phyloP scores from a whole-genome alignment of 2,888 invertebrate genomes.

The Acanthosepion esculentum region DNA sequence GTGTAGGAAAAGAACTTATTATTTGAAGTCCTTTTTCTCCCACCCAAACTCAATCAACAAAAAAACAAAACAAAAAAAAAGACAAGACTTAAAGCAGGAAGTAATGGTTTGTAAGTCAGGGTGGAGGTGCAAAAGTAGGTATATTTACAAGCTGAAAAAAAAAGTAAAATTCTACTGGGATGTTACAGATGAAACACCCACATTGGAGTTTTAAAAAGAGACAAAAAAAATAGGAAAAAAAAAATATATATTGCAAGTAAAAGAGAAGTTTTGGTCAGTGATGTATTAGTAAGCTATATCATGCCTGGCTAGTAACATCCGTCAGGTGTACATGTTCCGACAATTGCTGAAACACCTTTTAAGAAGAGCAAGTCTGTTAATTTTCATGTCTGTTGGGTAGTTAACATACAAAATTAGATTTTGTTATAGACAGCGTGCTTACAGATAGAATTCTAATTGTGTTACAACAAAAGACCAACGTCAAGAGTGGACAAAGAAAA shows the following conservation, averaged over 20 bases:
- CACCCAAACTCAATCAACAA: not conserved
- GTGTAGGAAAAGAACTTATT: not conserved
- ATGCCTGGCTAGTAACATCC: not conserved
- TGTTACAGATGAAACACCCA: not conserved
- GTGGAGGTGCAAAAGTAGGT: not conserved
- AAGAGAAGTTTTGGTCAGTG: not conserved
- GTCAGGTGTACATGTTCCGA: not conserved
- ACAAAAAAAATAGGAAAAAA: not conserved
- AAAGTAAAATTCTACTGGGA: not conserved
- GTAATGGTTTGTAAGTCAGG: not conserved
- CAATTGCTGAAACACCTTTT: not conserved
- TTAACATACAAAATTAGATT: not conserved
- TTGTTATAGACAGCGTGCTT: not conserved
- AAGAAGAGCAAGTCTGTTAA: conserved; percentile 33
- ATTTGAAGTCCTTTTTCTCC: not conserved
- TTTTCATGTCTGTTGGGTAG: not conserved
- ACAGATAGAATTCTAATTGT: conserved; percentile 4
- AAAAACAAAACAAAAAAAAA: not conserved
- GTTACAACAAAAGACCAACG: not conserved
- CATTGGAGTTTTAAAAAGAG: not conserved
- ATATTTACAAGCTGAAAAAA: not conserved
- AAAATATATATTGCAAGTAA: not conserved
- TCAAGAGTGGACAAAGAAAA: not conserved
- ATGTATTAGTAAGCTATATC: not conserved
- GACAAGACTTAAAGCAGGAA: no score